These are phyloP conservation scores for Megatriorchis doriae DNA, from an alignment of 2,113 vertebrate genomes.

Conservation along the genomic window DNA sequence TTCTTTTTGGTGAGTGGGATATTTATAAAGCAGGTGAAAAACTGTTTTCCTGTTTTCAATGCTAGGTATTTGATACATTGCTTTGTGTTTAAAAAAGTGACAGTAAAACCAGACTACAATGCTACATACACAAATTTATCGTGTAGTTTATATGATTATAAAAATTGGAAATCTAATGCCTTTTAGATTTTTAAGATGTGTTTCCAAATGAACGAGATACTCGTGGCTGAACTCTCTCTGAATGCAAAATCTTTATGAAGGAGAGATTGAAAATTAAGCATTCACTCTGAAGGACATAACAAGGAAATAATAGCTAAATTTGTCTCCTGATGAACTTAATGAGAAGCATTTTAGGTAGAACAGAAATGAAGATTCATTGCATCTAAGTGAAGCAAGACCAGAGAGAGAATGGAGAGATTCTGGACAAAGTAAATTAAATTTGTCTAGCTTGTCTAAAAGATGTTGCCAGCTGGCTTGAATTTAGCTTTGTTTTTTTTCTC, in stretches of 20 bases:
- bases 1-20: neutral
- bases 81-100: neutral
- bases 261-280: neutral
- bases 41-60: neutral
- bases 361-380: conserved; percentile 15
- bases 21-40: neutral
- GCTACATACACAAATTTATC: neutral
- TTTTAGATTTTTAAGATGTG: neutral
- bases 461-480: neutral
- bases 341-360: neutral
- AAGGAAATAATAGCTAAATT: conserved; percentile 9
- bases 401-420: neutral
- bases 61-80: neutral
- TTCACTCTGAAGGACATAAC: neutral
- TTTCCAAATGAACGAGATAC: neutral
- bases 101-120: neutral
- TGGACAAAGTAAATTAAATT: conserved; percentile 28
- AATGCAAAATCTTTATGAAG: neutral
- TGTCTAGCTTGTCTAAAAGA: neutral
- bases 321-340: neutral
- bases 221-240: neutral
- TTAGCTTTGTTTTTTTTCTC: neutral
- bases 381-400: conserved; percentile 3
- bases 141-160: neutral
- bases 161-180: neutral